Evolutionary conservation across 1,140 invertebrate genomes (phyloP).

Genomic region (Heliconius eleuchia): DNA sequence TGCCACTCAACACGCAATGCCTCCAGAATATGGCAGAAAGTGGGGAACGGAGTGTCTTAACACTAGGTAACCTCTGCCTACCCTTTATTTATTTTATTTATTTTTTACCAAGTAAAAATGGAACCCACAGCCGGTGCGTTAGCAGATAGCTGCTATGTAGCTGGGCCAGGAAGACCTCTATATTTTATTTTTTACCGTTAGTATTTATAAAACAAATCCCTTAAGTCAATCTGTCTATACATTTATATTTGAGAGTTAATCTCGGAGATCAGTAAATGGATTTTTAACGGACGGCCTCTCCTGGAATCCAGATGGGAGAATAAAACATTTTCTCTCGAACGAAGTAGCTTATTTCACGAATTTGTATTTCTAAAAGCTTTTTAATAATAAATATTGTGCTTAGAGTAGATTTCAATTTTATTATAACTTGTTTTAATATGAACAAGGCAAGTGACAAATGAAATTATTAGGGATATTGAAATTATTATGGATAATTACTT

Average conservation of each 20-base stretch:
- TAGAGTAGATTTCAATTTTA: neutral
- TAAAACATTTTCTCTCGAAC: conserved; percentile 2
- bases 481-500: too few relatives aligned
- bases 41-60: too few relatives aligned
- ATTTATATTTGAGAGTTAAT: conserved; percentile 8
- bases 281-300: conserved; percentile 13
- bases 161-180: too few relatives aligned
- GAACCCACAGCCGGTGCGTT: too few relatives aligned
- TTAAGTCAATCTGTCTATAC: conserved; percentile 9
- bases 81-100: too few relatives aligned
- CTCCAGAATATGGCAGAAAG: too few relatives aligned
- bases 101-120: too few relatives aligned
- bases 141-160: too few relatives aligned
- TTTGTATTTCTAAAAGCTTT: conserved; percentile 9
- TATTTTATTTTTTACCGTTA: neutral
- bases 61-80: too few relatives aligned
- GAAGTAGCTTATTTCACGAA: conserved; percentile 2
- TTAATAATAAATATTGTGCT: neutral
- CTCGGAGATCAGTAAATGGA: conserved; percentile 9
- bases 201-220: conserved; percentile 9
- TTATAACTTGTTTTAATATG: neutral
- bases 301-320: neutral
- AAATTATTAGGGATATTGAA: too few relatives aligned
- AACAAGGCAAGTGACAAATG: neutral
- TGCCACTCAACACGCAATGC: too few relatives aligned